Conservation (phyloP, 2,888 invertebrate genomes). For the Yponomeuta evonymella region DNA sequence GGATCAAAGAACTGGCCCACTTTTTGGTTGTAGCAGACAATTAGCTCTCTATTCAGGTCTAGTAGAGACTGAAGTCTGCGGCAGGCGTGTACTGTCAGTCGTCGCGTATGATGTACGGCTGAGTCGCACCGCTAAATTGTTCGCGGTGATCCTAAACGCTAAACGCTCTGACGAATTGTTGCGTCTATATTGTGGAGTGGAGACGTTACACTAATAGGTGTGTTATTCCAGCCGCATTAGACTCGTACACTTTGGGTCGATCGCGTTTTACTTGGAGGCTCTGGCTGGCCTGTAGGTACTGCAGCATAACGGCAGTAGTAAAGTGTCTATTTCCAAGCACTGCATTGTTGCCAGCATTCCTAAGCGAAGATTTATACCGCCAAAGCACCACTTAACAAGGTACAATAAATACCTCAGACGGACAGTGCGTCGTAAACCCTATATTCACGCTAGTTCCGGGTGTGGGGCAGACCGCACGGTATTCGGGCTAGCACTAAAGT, state of each 20-base stretch:
- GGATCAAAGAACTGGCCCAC: too few relatives aligned
- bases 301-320: neutral
- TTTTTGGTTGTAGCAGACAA: neutral
- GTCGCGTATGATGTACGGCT: conserved; percentile 11
- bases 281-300: neutral
- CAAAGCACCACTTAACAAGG: conserved; percentile 9
- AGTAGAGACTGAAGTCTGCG: neutral
- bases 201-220: neutral
- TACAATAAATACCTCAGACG: conserved; percentile 9
- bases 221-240: neutral
- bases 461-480: conserved; percentile 6
- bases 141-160: conserved; percentile 8
- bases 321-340: conserved; percentile 1
- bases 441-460: conserved; percentile 10
- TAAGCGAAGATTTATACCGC: neutral
- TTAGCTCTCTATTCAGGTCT: neutral
- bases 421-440: conserved; percentile 7
- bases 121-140: conserved; percentile 14
- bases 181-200: neutral
- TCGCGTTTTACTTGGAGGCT: neutral
- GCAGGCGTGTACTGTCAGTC: conserved; percentile 1
- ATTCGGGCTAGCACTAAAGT: neutral
- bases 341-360: conserved; percentile 6
- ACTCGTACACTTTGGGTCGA: neutral
- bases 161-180: conserved; percentile 11